Evolutionary conservation across 2,113 vertebrate genomes (phyloP), one percentile per base, ranked within the genome.

Genomic region (Paradoxurus hermaphroditus): DNA sequence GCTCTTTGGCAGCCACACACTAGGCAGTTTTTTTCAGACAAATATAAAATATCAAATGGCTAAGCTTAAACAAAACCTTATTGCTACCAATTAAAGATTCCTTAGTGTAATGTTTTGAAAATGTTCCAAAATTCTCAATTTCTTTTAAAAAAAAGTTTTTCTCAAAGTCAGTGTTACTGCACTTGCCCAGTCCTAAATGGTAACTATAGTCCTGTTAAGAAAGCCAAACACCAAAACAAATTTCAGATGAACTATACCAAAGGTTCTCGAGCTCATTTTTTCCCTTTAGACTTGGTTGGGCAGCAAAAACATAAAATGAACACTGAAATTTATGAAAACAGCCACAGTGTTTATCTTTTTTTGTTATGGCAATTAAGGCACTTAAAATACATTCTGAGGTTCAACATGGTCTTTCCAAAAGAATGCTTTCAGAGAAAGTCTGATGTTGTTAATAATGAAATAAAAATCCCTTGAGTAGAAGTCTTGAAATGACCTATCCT

Each of bases 341-440:
- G 11, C 63, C 59, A 67, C n/a, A 92, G 27, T 63, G 18, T 70
- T 86, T 81, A 79, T 89, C 83, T 70, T 56, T 90, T 93, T 91
- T 70, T 73, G 72, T 93, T 36, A 88, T 8, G 72, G 25, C 25
- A 75, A 34, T 41, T 65, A 65, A n/a, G 29, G 31, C 51, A 83
- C 29, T 95, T 91, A 67, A 87, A 72, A 87, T 93, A 82, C 1
- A 65, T 87, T 62, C 68, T 63, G 41, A 68, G 79, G 27, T 90
- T 90, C n/a, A 86, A 44, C 0, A 11, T 62, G 49, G 13, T 81
- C 39, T 67, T 92, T 73, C 44, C 63, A 70, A 51, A 89, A 59
- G 46, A 89, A 86, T 81, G 4, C n/a, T 86, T 86, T 82, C 34
- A 34, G 92, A 92, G 56, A 83, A 86, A 96, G 86, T 51, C 59